Evolutionary conservation across 2,113 vertebrate species (phyloP).

Genomic region (Naja naja): DNA sequence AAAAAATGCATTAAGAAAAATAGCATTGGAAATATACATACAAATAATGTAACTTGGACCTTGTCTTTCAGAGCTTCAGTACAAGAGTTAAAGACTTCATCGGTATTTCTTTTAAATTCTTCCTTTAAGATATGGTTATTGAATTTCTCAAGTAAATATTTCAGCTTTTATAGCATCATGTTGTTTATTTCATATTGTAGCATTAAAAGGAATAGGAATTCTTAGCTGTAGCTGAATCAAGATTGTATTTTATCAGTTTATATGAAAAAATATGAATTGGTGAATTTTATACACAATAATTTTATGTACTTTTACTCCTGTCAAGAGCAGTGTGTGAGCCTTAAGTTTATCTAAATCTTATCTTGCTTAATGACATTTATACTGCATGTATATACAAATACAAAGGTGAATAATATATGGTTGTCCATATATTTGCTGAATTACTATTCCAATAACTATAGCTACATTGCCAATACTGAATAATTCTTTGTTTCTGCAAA

Average conservation of each 20-base stretch:
- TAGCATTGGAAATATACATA: conserved; percentile 35
- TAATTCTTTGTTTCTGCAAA: not conserved
- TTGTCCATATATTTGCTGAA: not conserved
- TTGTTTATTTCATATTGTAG: not conserved
- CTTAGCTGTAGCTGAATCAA: not conserved
- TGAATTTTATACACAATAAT: fast-evolving
- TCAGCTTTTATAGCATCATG: conserved; percentile 16
- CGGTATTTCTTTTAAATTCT: conserved; percentile 48
- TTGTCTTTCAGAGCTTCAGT: conserved; percentile 15
- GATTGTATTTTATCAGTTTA: not conserved
- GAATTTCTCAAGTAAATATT: conserved; percentile 57
- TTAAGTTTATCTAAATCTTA: not conserved
- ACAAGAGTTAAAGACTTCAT: not conserved
- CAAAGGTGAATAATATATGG: not conserved
- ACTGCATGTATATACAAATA: not conserved
- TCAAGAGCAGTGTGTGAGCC: not conserved
- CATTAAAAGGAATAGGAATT: not conserved
- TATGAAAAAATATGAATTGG: not conserved
- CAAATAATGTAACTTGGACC: conserved; percentile 53
- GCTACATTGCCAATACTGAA: not conserved
- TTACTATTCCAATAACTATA: not conserved
- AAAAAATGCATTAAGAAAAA: conserved; percentile 18
- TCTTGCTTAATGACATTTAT: not conserved
- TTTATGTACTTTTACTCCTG: not conserved
- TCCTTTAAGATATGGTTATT: conserved; percentile 38